Evolutionary conservation across 2,113 vertebrate species (phyloP).

Genomic region (Vulpes lagopus): DNA sequence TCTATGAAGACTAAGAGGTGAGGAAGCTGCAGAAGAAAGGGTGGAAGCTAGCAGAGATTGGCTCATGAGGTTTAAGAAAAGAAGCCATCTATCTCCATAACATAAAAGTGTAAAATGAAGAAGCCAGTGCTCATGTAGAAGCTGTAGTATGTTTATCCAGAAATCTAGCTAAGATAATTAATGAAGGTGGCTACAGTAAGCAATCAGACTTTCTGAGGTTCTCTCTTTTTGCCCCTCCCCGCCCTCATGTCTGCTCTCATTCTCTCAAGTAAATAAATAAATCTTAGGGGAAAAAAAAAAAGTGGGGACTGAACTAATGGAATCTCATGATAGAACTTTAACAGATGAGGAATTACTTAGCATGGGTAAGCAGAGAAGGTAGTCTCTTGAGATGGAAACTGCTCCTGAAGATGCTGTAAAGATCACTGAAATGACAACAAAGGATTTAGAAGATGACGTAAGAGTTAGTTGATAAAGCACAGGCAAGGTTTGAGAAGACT

Average conservation of each 20-base stretch:
- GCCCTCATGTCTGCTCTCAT: not conserved
- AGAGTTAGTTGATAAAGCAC: not conserved
- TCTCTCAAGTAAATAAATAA: not conserved
- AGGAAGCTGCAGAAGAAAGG: not conserved
- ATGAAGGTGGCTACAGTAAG: not conserved
- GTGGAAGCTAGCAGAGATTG: not conserved
- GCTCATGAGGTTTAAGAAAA: not conserved
- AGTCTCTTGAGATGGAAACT: not conserved
- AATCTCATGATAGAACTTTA: not conserved
- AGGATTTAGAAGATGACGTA: not conserved
- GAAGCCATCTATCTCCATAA: not conserved
- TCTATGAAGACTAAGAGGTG: not conserved
- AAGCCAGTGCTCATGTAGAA: not conserved
- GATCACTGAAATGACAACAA: not conserved
- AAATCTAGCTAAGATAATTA: not conserved
- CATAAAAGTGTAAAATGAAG: not conserved
- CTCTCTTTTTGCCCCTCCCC: not conserved
- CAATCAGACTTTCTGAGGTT: not conserved
- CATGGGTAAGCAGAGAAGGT: not conserved
- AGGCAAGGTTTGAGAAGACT: not conserved
- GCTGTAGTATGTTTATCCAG: not conserved
- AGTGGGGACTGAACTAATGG: not conserved
- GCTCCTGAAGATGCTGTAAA: not conserved
- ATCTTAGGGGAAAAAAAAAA: not conserved
- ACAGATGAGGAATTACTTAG: not conserved